Conservation (phyloP, 2,888 invertebrate species). For the Epistrophella euchroma region DNA sequence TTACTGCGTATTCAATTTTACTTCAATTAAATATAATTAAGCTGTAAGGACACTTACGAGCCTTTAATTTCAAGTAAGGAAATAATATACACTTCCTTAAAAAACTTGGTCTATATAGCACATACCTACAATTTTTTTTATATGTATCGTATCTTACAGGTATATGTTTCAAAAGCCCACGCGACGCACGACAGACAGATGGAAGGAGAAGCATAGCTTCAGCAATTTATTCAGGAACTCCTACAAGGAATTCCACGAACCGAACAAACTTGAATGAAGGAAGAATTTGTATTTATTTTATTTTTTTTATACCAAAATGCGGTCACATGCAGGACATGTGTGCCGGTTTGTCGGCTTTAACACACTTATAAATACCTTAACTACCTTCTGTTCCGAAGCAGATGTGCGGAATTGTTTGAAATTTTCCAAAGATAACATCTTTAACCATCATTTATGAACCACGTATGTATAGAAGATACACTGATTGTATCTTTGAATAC, state of each 20-base stretch:
- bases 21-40: slow-evolving; percentile 69
- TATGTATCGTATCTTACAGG: neutral
- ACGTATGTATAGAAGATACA: slow-evolving; percentile 38
- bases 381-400: slow-evolving; percentile 19
- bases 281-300: slow-evolving; percentile 1
- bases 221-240: slow-evolving; percentile 17
- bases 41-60: slow-evolving; percentile 49
- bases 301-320: slow-evolving; percentile 6
- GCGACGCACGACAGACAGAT: slow-evolving; percentile 35
- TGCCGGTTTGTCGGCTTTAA: slow-evolving; percentile 8
- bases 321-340: slow-evolving; percentile 57
- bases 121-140: neutral
- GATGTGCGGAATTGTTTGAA: slow-evolving; percentile 32
- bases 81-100: slow-evolving; percentile 9
- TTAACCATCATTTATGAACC: slow-evolving; percentile 23
- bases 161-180: slow-evolving; percentile 4
- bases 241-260: slow-evolving; percentile 1
- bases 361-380: neutral
- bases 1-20: slow-evolving; percentile 40
- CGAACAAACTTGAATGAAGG: slow-evolving; percentile 36
- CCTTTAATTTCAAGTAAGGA: slow-evolving; percentile 36
- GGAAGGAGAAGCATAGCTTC: neutral
- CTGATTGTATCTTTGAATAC: slow-evolving; percentile 14
- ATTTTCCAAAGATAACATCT: slow-evolving; percentile 36
- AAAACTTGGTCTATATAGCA: neutral